Evolutionary conservation across 1,140 invertebrate genomes (phyloP), one percentile per base, ranked within the genome.

Genomic region (Parasteatoda tepidariorum): DNA sequence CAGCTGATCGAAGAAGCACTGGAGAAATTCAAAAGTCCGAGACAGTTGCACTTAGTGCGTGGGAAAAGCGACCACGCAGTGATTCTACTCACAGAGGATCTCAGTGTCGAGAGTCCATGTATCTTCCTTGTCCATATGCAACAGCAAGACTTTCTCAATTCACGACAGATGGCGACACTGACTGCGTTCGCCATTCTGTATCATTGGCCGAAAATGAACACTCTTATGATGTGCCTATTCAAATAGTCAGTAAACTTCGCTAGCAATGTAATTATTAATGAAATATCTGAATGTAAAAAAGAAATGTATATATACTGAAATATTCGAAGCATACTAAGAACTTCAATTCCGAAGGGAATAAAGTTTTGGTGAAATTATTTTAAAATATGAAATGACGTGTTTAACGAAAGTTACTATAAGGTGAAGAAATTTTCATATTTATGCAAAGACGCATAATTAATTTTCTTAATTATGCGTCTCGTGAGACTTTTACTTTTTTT

Each of bases 171-270:
- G 83, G 67, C 67, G 83, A 84, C 55, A 71, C 62, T 28, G 73
- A 70, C 73, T 28, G 31, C 13, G 64, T 67, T 24, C 59, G 59
- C n/a, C 73, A 76, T 55, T 62, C 73, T 2, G 76, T 81, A 5
- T 11, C 70, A n/a, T n/a, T 76, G 3, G 55, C 64, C n/a, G 70
- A 38, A 38, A 84, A 78, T 24, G 83, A 79, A 79, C 83, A 84
- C 54, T 84, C 83, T 15, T 84, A 84, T 30, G 83, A 84, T 24
- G 83, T 84, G 67, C 83, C 83, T 79, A 79, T 84, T 26, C 83
- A 84, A 73, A 55, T 84, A 15, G 75, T 84, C n/a, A 73, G 83
- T 26, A 84, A 84, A 54, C 55, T 76, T 26, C 83, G 76, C 30
- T 84, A 84, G 59, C 81, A 18, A n/a, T n/a, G 41, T 48, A 7